Evolutionary conservation across 2,888 invertebrate species (phyloP), one percentile per base, ranked within the genome.

Genomic region (Temnothorax rugatulus): DNA sequence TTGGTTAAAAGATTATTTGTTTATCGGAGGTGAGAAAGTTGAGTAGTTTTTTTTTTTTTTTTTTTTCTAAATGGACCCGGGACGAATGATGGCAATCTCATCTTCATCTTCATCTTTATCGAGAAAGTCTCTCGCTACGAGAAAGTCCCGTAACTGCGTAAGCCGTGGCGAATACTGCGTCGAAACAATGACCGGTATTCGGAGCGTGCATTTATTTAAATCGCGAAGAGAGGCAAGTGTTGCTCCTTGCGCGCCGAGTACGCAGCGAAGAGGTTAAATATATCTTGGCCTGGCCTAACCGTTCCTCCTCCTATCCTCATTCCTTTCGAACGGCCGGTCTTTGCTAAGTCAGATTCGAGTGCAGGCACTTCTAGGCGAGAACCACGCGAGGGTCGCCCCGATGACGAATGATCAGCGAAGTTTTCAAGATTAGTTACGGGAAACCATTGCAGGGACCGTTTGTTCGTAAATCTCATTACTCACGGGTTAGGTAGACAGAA

Each of bases 201-300:
- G 91, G 89, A 90, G 88, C 90, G 90, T 90, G 90, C 92, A 93
- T 93, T 93, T 93, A 93, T 94, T 94, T 93, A 93, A 93, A 93
- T 93, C 92, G 84, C 86, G 89, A 88, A 90, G 89, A 89, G 77
- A 66, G 77, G 91, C 91, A 91, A 92, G 91, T 91, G 90, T 89
- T 88, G 89, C 90, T 89, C 86, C 89, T 90, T 91, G 88, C 88
- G 85, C 86, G 88, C 85, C 86, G 88, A 89, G 85, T 86, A 86
- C 86, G 88, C 91, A 87, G 89, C 88, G 88, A 90, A 74, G 90
- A 89, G 90, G 92, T 92, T 92, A 92, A 92, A 91, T 91, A 92
- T 92, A 91, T 88, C 90, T 54, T 90, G 86, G 86, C 89, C 88
- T 86, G 88, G 89, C 87, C 90, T 86, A 87, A 88, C 86, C 88